Percentiles rank a stretch among this genome's conserved stretches.
Conservation (phyloP, 2,797 vertebrate species). For the Sternotherus odoratus region DNA sequence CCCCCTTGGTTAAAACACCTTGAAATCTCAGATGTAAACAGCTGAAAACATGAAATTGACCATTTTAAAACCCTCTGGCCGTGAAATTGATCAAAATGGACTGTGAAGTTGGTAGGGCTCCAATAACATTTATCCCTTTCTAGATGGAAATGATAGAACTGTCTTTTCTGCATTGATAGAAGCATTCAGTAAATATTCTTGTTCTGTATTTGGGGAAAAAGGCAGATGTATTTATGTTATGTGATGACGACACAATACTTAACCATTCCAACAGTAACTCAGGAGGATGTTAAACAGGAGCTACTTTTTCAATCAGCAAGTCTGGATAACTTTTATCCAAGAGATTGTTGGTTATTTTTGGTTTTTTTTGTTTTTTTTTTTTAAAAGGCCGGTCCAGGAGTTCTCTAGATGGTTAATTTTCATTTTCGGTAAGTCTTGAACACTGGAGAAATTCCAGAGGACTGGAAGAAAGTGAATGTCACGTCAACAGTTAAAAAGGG, state of each 20-base stretch:
- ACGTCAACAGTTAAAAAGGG: background rate
- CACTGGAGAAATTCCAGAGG: background rate
- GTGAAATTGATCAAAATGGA: no score
- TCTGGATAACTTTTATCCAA: background rate
- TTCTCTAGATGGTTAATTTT: background rate
- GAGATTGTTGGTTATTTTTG: no score
- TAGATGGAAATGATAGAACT: background rate
- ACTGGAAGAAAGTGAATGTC: background rate
- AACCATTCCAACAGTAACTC: background rate
- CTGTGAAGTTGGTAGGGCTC: no score
- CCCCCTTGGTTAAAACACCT: no score
- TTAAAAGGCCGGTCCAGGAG: background rate
- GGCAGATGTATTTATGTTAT: background rate
- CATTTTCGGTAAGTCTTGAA: background rate
- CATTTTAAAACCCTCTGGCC: no score
- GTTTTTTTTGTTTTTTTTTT: no score
- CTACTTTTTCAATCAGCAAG: background rate
- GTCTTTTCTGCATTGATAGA: background rate
- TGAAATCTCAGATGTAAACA: no score
- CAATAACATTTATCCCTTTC: background rate
- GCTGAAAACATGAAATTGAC: no score
- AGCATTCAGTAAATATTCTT: background rate
- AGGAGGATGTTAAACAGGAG: background rate
- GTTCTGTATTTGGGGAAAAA: background rate
- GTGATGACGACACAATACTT: background rate